These are phyloP conservation scores for Chlorodrepanis virens DNA, from an alignment of 2,113 vertebrate genomes.

Conservation along the genomic window DNA sequence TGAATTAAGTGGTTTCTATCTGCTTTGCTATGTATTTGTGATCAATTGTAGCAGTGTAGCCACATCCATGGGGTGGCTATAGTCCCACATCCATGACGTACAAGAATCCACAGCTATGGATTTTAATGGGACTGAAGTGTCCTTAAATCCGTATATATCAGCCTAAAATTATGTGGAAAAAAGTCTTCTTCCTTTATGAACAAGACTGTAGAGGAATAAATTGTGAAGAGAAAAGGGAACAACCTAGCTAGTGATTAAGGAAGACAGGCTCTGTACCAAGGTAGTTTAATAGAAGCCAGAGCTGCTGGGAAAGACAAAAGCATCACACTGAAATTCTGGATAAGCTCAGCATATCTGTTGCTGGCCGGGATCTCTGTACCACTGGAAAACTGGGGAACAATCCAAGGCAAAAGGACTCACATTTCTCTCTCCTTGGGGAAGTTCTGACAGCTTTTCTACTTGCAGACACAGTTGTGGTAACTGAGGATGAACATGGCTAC, in stretches of 20 bases:
- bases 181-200: background rate
- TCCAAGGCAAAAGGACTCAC: background rate
- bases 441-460: background rate
- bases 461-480: background rate
- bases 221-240: background rate
- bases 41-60: background rate
- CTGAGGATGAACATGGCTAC: accelerated
- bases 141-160: background rate
- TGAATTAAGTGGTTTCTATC: background rate
- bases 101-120: background rate
- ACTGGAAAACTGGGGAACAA: background rate
- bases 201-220: background rate
- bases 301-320: background rate
- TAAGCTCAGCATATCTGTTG: background rate
- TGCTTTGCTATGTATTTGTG: background rate
- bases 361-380: background rate
- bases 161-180: background rate
- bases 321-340: background rate
- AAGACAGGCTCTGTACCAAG: background rate
- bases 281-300: background rate
- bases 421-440: background rate
- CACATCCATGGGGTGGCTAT: background rate
- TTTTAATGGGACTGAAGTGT: background rate
- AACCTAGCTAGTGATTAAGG: background rate
- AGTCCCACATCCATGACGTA: background rate